Percentiles rank a stretch among this genome's conserved stretches.
phyloP scores from a whole-genome alignment of 1,140 invertebrate genomes.

The Drosophila baimaii region DNA sequence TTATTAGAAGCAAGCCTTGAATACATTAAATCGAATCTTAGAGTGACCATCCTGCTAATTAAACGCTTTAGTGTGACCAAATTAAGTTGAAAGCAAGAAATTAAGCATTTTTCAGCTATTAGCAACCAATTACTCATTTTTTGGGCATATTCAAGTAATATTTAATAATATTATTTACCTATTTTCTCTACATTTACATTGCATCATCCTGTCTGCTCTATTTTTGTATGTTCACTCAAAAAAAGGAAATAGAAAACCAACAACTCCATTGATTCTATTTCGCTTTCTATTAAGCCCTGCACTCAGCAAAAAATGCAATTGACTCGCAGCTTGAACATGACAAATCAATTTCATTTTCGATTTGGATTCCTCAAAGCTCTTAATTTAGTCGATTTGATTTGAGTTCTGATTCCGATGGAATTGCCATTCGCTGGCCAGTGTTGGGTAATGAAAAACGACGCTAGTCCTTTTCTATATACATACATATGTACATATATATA shows the following conservation, averaged over 20 bases:
- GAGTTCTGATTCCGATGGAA: constrained; percentile 13
- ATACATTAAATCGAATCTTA: too few relatives aligned
- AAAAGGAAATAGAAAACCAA: background rate
- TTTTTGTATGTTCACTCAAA: constrained; percentile 2
- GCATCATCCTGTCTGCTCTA: background rate
- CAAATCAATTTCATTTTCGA: constrained; percentile 36
- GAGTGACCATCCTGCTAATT: background rate
- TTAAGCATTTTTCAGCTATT: background rate
- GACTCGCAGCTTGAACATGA: constrained; percentile 2
- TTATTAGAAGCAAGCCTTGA: too few relatives aligned
- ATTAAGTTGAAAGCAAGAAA: background rate
- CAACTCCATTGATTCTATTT: constrained; percentile 3
- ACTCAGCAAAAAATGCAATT: constrained; percentile 12
- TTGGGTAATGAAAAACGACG: constrained; percentile 12
- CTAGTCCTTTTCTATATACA: background rate
- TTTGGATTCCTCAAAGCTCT: constrained; percentile 38
- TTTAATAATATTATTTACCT: background rate
- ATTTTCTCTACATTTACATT: background rate
- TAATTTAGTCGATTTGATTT: constrained; percentile 45
- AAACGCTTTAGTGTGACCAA: background rate
- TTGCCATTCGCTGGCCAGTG: constrained; percentile 10
- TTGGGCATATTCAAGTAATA: background rate
- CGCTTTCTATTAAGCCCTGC: constrained; percentile 4
- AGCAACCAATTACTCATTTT: background rate
- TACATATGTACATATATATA: too few relatives aligned